Evolutionary conservation across 23 tunicate species (phyloP), one percentile per base, ranked within the genome.

Genomic region (Aplidium turbinatum): DNA sequence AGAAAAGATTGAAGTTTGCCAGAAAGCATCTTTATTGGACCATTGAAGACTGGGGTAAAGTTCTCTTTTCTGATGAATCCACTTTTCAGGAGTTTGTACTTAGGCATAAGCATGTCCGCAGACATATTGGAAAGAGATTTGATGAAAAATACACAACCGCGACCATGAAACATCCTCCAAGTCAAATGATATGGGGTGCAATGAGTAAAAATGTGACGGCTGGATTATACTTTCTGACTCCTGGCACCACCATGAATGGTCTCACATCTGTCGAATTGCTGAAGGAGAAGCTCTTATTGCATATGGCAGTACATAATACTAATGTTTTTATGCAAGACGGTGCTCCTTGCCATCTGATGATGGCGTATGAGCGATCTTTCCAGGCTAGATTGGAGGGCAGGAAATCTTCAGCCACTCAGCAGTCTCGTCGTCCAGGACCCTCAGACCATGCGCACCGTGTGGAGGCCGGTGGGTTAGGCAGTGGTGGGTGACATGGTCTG

Each of bases 131-230:
- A 47, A 70, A 26, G 28, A n/a, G 58, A 22, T 70, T 70, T 47
- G 58, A 46, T 25, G 47, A 70, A 26, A 70, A 29, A 48, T 70
- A 70, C 38, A 70, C 76, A 34, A 47, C 18, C 3, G 3, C 57
- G 24, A 70, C 76, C 3, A 29, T 70, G 58, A 70, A 70, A 70
- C 76, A 70, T 26, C 76, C 76, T 5, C 58, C 58, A 2, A 70
- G 76, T 70, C 58, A 47, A 24, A 70, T 70, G 76, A 29, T 70
- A 9, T 70, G 76, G 36, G 76, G 76, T 20, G 58, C 58, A 6
- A 70, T 70, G 18, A 21, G 35, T 22, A 25, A 29, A 47, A 70
- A 70, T 47, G 76, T 58, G 22, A 26, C 28, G 3, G 58, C 76
- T 28, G 76, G 35, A 5, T 35, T 70, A 33, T 22, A 3, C 25